Evolutionary conservation across 2,888 invertebrate genomes (phyloP).

Genomic region (Archaeoteleia sp.): DNA sequence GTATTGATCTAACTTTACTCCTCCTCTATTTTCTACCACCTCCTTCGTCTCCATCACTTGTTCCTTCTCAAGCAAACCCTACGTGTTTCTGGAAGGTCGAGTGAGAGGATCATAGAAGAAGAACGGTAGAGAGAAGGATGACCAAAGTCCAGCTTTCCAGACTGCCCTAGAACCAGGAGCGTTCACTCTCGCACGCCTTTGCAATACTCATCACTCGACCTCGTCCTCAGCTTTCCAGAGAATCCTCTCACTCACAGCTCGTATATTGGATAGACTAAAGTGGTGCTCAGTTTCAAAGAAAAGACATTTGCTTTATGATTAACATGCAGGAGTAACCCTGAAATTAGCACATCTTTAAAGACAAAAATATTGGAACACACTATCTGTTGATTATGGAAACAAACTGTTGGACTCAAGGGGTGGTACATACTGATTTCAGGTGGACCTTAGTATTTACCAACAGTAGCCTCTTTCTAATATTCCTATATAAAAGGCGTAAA

Average conservation of each 20-base stretch:
- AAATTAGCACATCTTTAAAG: no score
- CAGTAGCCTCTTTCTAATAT: no score
- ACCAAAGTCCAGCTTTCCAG: slow-evolving; percentile 70
- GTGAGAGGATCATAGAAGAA: slow-evolving; percentile 43
- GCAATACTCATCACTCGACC: slow-evolving; percentile 54
- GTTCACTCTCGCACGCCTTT: slow-evolving; percentile 58
- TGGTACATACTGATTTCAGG: no score
- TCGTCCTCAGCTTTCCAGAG: slow-evolving; percentile 58
- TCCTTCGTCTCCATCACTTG: slow-evolving; percentile 55
- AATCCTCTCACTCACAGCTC: slow-evolving; percentile 6
- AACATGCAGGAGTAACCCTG: no score
- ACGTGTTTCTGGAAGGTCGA: slow-evolving; percentile 53
- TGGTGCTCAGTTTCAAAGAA: slow-evolving; percentile 58
- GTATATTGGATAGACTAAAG: slow-evolving; percentile 57
- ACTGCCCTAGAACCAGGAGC: slow-evolving; percentile 62
- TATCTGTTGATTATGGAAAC: no score
- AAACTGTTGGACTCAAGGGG: no score
- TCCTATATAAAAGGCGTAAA: no score
- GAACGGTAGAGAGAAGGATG: slow-evolving; percentile 59
- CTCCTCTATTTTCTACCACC: slow-evolving; percentile 62
- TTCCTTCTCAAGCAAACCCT: slow-evolving; percentile 56
- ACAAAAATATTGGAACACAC: no score
- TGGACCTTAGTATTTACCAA: no score
- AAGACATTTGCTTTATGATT: background rate
- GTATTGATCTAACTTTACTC: slow-evolving; percentile 73